These are phyloP conservation scores for Vanessa tameamea DNA, from an alignment of 1,140 invertebrate genomes.

Conservation along the genomic window DNA sequence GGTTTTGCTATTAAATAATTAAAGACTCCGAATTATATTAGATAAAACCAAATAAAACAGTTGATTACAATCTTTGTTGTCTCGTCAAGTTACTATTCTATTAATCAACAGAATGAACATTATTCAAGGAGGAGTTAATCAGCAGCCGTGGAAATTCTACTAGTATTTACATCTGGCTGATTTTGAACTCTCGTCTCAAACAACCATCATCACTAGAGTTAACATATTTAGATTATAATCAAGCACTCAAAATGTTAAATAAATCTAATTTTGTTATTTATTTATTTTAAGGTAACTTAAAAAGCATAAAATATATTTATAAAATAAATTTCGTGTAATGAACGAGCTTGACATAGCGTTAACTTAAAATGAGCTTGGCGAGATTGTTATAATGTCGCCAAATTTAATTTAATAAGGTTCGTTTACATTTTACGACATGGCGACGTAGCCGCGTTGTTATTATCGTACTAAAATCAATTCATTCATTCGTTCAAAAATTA, in stretches of 20 bases:
- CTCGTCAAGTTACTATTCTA: slow-evolving; percentile 36
- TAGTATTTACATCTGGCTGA: slow-evolving; percentile 29
- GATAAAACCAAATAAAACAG: too few species aligned
- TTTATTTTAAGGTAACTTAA: neutral
- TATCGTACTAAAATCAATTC: slow-evolving; percentile 75
- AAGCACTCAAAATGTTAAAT: too few species aligned
- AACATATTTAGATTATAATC: too few species aligned
- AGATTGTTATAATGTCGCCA: slow-evolving; percentile 76
- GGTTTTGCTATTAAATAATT: too few species aligned
- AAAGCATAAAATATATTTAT: neutral
- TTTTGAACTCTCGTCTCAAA: neutral
- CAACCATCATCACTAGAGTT: too few species aligned
- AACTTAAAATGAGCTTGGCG: slow-evolving; percentile 63
- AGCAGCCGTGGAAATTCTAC: slow-evolving; percentile 34
- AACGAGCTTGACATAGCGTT: slow-evolving; percentile 57
- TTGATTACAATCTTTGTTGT: slow-evolving; percentile 11
- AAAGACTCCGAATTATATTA: too few species aligned
- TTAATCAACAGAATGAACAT: slow-evolving; percentile 43
- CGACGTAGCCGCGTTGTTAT: slow-evolving; percentile 68
- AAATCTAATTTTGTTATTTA: too few species aligned
- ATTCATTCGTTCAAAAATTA: slow-evolving; percentile 79
- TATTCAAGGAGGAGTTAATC: slow-evolving; percentile 39
- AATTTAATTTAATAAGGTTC: slow-evolving; percentile 79
- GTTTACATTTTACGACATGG: slow-evolving; percentile 74
- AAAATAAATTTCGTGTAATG: slow-evolving; percentile 52